A percentile compares a stretch with the other conserved stretches of the same genome.
These are phyloP conservation scores for Cyprinodon tularosa DNA, from an alignment of 2,113 vertebrate genomes.

Conservation along the genomic window DNA sequence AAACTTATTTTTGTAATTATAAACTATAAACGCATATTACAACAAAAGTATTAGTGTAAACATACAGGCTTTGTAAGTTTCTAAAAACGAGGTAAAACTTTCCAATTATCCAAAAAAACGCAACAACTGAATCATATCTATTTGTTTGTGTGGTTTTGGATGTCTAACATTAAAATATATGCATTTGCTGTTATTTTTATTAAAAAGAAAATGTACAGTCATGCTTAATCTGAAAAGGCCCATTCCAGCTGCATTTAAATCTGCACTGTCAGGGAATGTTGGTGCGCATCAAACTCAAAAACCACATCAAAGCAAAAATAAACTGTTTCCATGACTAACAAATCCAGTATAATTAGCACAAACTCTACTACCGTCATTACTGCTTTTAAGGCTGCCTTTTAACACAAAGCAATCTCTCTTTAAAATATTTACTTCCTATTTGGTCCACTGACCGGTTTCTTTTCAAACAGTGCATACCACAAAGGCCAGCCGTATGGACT, in stretches of 20 bases:
- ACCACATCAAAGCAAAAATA: constrained; percentile 43
- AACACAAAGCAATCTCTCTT: constrained; percentile 2
- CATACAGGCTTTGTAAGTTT: not conserved
- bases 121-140: not conserved
- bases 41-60: not conserved
- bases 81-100: not conserved
- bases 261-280: not conserved
- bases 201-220: not conserved
- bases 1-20: not conserved
- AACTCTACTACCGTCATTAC: not conserved
- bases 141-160: constrained; percentile 13
- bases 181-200: not conserved
- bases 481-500: constrained; percentile 39
- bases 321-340: constrained; percentile 22
- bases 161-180: not conserved
- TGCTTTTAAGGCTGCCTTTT: not conserved
- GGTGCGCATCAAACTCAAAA: constrained; percentile 18
- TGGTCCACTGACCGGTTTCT: not conserved
- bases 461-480: constrained; percentile 1
- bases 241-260: not conserved
- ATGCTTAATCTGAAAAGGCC: not conserved
- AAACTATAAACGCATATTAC: too few relatives aligned
- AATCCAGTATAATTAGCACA: constrained; percentile 26
- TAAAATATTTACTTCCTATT: not conserved
- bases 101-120: not conserved